Conservation (phyloP, 2,888 invertebrate species). For the Parthenolecanium corni region DNA sequence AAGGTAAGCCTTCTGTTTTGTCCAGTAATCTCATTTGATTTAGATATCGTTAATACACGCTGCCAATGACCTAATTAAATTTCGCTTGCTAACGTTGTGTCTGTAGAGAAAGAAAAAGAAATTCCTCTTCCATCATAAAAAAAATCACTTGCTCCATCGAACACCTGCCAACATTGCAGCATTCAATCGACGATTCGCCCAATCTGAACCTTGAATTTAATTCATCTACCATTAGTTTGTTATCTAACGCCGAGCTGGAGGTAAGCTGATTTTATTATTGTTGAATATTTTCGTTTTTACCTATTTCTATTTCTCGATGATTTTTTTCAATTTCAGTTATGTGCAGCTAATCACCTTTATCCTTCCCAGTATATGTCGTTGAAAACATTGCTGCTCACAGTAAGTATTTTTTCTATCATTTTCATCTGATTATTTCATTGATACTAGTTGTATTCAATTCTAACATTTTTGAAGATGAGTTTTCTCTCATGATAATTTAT, state of each 20-base stretch:
- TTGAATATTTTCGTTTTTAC: neutral
- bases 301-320: neutral
- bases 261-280: neutral
- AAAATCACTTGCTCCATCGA: slow-evolving; percentile 54
- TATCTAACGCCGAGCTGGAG: slow-evolving; percentile 9
- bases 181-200: slow-evolving; percentile 31
- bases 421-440: too few relatives aligned
- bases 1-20: slow-evolving; percentile 7
- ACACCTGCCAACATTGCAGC: slow-evolving; percentile 33
- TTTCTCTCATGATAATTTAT: too few relatives aligned
- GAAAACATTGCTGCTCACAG: slow-evolving; percentile 16
- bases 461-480: too few relatives aligned
- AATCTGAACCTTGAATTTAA: slow-evolving; percentile 18
- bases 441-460: too few relatives aligned
- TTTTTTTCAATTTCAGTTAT: slow-evolving; percentile 4
- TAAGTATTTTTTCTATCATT: slow-evolving; percentile 2
- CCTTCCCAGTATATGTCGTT: slow-evolving; percentile 18
- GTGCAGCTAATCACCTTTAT: slow-evolving; percentile 8
- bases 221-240: slow-evolving; percentile 5
- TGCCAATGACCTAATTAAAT: too few relatives aligned
- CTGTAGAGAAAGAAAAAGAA: slow-evolving; percentile 38
- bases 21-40: too few relatives aligned
- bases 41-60: too few relatives aligned
- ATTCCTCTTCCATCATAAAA: slow-evolving; percentile 75
- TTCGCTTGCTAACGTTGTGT: too few relatives aligned